Base-by-base conservation (phyloP, 2,113 vertebrate species). In the Ibidorhyncha struthersii region DNA sequence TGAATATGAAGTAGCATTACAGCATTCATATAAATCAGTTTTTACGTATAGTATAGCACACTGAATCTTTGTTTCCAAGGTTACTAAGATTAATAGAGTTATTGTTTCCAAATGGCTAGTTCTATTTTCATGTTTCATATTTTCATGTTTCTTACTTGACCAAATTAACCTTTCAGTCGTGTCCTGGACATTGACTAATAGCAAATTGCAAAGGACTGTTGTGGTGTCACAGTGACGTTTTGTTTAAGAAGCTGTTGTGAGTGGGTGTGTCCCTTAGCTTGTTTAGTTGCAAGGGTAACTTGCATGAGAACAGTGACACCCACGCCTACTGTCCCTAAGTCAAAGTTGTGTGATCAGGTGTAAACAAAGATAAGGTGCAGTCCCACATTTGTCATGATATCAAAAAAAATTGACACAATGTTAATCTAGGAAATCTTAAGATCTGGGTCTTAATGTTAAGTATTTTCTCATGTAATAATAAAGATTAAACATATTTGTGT, bases 281-380 rank as follows among this genome's bases (percentile, higher is more conserved):
- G 30, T 65, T 52, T 30, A 41, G 12, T 38, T 77, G 34, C 40
- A 59, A 36, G 56, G 30, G 21, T 77, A 20, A 30, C 18, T 77
- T 71, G 16, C 21, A 4, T 23, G 50, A 53, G n/a, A 76, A 34
- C 1, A 1, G n/a, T 55, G 14, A 52, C 34, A 47, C 50, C 38
- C 21, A 5, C 2, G 2, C 12, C 40, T 50, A 1, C 41, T 83
- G n/a, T 73, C 22, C n/a, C 20, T 18, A 34, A 0, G 25, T 38
- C 29, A 71, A 18, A 78, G 13, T 12, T 58, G 9, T n/a, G 6
- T 80, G 36, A 4, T 73, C 20, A 43, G 59, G 2, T 49, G 12
- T 26, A 36, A 70, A 22, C 27, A 55, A 62, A 81, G 61, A 47
- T 74, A 30, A 82, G 43, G 21, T 90, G n/a, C 43, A 72, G 8